A percentile compares a stretch with the other conserved stretches of the same genome.
These are phyloP conservation scores for Orthosia gracilis DNA, from an alignment of 2,888 invertebrate species.

Conservation along the genomic window DNA sequence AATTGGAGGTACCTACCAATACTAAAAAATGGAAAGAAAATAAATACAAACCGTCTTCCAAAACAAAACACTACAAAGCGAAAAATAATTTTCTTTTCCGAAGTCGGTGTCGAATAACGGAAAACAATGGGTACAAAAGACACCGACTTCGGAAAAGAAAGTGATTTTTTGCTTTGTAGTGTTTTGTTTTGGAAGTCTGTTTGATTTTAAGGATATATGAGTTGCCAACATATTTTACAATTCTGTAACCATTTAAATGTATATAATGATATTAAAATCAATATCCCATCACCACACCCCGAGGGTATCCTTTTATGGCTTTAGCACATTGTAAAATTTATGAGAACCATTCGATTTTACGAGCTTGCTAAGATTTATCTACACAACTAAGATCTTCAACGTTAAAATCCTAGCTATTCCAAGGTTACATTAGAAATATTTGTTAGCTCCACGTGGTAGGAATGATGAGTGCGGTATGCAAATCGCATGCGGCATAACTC, in stretches of 20 bases:
- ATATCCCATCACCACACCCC: conserved; percentile 15
- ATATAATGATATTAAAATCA: conserved; percentile 41
- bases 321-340: conserved; percentile 56
- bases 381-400: conserved; percentile 12
- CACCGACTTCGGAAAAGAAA: too few relatives aligned
- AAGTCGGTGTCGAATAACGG: too few relatives aligned
- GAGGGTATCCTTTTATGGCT: conserved; percentile 34
- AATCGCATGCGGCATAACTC: conserved; percentile 35
- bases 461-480: conserved; percentile 53
- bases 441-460: conserved; percentile 32
- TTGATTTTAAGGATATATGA: not conserved
- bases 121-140: too few relatives aligned
- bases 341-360: conserved; percentile 41
- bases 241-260: conserved; percentile 10
- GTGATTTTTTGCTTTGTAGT: too few relatives aligned
- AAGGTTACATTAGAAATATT: conserved; percentile 46
- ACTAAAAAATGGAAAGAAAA: too few relatives aligned
- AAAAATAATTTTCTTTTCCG: too few relatives aligned
- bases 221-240: not conserved
- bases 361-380: conserved; percentile 24
- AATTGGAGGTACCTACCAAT: too few relatives aligned
- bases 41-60: too few relatives aligned
- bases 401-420: conserved; percentile 31
- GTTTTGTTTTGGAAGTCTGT: too few relatives aligned
- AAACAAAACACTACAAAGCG: too few relatives aligned